Base-by-base conservation (phyloP, 2,113 vertebrate species). In the Psittacula cyanocephala region DNA sequence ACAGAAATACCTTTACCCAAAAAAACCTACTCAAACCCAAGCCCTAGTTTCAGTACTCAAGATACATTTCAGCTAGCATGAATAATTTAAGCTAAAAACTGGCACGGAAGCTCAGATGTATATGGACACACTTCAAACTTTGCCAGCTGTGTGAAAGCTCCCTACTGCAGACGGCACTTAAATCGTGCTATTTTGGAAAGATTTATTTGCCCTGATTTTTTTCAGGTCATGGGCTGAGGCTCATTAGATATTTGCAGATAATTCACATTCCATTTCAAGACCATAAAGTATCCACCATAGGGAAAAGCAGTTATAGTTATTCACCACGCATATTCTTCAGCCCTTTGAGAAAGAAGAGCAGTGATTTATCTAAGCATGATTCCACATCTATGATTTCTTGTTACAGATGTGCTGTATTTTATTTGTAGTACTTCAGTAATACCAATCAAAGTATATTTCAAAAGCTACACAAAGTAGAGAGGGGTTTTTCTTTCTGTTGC, bases 391-490 rank as follows among this genome's bases (percentile, higher is more conserved):
- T 4, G 9, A 44, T 12, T 69, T n/a, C 71, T 78, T 4, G 16
- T 12, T 52, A 9, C 0, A 0, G 39, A 8, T 6, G 23, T 14
- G 64, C 37, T 20, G 17, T 19, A 27, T 16, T 63, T 76, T 22
- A 53, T 1, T 6, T 1, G 0, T 52, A 47, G 22, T 3, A 1
- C 37, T 44, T 17, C 37, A 41, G 39, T 7, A n/a, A 35, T 9
- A 25, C 49, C 53, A 29, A 35, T 39, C n/a, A 25, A 43, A 84
- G 23, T 2, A 1, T 7, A 41, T 68, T 63, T 41, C 68, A 18
- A 49, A 55, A 49, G 80, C 29, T 16, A 11, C 15, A 25, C 43
- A 37, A 28, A 47, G 43, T 3, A 41, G 13, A 28, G 17, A 43
- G 68, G 29, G 23, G 14, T 1, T 52, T 65, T 43, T 57, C 64